Percentiles rank a stretch among this genome's conserved stretches.
Evolutionary conservation across 2,888 invertebrate genomes (phyloP).

Genomic region (Lissocephala sabroskyi): DNA sequence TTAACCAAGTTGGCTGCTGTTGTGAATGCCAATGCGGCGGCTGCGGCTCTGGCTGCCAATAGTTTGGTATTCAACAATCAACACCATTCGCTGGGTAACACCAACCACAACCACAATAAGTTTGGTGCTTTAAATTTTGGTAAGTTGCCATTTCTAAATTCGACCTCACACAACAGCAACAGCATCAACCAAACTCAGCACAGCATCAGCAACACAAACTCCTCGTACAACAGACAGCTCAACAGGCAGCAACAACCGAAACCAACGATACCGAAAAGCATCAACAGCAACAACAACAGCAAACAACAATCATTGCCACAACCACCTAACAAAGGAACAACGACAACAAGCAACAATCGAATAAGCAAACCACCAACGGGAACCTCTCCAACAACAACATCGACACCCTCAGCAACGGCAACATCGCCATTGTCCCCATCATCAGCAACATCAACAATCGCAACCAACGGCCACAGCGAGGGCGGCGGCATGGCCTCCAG

Average conservation of each 20-base stretch:
- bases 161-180: conserved; percentile 9
- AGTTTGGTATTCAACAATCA: conserved; percentile 44
- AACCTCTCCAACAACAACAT: no score
- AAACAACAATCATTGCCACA: conserved; percentile 29
- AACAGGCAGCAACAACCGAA: conserved; percentile 6
- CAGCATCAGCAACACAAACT: conserved; percentile 26
- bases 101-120: conserved; percentile 18
- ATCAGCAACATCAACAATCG: conserved; percentile 16
- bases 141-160: conserved; percentile 11
- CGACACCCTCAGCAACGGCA: conserved; percentile 10
- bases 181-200: conserved; percentile 25
- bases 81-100: conserved; percentile 21
- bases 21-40: conserved; percentile 63
- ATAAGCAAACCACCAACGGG: conserved; percentile 20
- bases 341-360: conserved; percentile 19
- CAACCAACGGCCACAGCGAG: conserved; percentile 13
- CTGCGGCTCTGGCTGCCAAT: conserved; percentile 56
- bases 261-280: conserved; percentile 6
- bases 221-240: conserved; percentile 19
- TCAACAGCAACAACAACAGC: conserved; percentile 22
- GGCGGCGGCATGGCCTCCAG: conserved; percentile 20
- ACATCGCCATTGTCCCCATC: not conserved
- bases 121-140: conserved; percentile 14
- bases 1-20: conserved; percentile 70
- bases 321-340: conserved; percentile 16